Evolutionary conservation across 2,113 vertebrate species (phyloP).

Genomic region (Mugil cephalus): DNA sequence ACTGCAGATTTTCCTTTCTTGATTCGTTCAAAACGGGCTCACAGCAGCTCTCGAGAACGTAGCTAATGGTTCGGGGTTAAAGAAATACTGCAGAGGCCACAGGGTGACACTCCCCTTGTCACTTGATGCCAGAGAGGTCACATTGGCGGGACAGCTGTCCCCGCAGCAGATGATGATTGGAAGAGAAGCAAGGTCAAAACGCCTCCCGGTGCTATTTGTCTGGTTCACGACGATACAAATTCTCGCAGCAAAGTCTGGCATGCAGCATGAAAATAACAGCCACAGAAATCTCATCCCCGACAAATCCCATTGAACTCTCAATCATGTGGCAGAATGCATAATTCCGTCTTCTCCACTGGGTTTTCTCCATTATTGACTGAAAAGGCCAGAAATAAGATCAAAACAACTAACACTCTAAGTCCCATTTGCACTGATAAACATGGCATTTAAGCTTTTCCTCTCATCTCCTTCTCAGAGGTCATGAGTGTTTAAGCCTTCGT

Average conservation of each 20-base stretch:
- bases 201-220: conserved; percentile 34
- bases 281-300: conserved; percentile 20
- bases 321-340: conserved; percentile 33
- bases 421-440: conserved; percentile 50
- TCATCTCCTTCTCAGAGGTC: conserved; percentile 53
- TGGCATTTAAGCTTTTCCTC: conserved; percentile 58
- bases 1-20: neutral
- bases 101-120: conserved; percentile 40
- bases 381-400: conserved; percentile 60
- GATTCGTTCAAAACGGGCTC: neutral
- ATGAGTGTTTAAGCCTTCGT: conserved; percentile 48
- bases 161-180: conserved; percentile 49
- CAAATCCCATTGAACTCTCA: conserved; percentile 9
- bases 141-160: conserved; percentile 54
- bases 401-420: conserved; percentile 46
- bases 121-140: conserved; percentile 44
- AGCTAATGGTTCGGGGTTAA: conserved; percentile 40
- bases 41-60: neutral
- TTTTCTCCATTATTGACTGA: conserved; percentile 45
- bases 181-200: conserved; percentile 38
- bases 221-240: conserved; percentile 30
- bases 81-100: conserved; percentile 36
- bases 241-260: conserved; percentile 16
- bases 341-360: conserved; percentile 53
- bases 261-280: conserved; percentile 6